These are phyloP conservation scores for Papilio gigon DNA, from an alignment of 2,888 invertebrate species.

Conservation along the genomic window DNA sequence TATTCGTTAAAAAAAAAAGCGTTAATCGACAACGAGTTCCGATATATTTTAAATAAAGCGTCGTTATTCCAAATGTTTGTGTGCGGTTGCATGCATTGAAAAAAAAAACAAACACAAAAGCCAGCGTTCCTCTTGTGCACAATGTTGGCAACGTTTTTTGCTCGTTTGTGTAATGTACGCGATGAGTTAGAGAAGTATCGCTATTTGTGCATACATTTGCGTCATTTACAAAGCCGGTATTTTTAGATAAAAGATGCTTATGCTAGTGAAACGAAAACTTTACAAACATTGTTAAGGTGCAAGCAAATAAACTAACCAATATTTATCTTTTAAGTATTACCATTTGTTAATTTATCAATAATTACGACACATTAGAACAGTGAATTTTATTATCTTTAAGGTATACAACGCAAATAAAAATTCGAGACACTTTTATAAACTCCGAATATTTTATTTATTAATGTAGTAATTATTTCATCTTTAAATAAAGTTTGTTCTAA, in stretches of 20 bases:
- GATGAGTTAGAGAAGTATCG: conserved; percentile 40
- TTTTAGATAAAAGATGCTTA: conserved; percentile 31
- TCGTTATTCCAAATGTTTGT: conserved; percentile 34
- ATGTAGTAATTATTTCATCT: too few species aligned
- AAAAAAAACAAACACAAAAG: conserved; percentile 38
- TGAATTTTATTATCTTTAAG: too few species aligned
- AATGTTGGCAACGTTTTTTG: conserved; percentile 37
- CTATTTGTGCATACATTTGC: conserved; percentile 37
- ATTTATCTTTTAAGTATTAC: too few species aligned
- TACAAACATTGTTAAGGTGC: conserved; percentile 25
- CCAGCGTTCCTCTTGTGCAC: conserved; percentile 31
- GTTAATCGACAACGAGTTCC: conserved; percentile 33
- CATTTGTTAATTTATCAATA: neutral
- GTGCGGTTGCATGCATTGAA: conserved; percentile 33
- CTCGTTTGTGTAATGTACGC: conserved; percentile 40
- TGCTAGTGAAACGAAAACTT: conserved; percentile 18
- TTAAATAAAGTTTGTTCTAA: too few species aligned
- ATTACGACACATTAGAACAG: too few species aligned
- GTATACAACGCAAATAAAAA: too few species aligned
- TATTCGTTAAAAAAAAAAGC: conserved; percentile 11
- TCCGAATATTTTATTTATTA: too few species aligned
- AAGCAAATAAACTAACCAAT: neutral
- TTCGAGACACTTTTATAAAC: too few species aligned
- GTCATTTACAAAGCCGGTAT: conserved; percentile 33
- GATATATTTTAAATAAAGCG: conserved; percentile 38